Base-by-base conservation (phyloP, 2,888 invertebrate species). In the Apodemia duryi region DNA sequence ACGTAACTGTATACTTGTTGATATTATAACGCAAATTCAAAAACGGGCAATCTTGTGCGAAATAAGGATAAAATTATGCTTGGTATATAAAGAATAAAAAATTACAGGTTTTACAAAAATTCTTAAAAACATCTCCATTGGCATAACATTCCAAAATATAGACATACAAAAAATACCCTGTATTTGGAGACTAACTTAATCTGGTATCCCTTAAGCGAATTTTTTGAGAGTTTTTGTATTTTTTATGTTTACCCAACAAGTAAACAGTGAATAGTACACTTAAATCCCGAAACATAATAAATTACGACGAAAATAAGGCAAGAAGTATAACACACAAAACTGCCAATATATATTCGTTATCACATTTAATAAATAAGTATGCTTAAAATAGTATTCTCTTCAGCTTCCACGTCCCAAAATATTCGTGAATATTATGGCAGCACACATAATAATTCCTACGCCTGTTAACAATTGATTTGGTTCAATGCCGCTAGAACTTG, bases 341-440 rank as follows among this genome's bases (percentile, higher is more conserved):
- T 60, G 13, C 2, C 35, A 60, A 32, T 13, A 35, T 32, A 57
- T 29, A 57, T 57, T 54, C 28, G 29, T 54, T 57, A 57, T 57
- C 54, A 60, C 57, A 64, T 35, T 21, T 32, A 64, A 49, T 13
- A 60, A 49, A 43, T 21, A 51, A 13, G n/a, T 49, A 63, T 29
- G 11, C 49, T 61, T 61, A 35, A 49, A 49, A 35, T 57, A 60
- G 6, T 49, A 49, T 49, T 49, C 2, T n/a, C 46, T 60, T 88
- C 88, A 90, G 74, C 88, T 88, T 52, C 85, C 72, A 21, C 86
- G 80, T 0, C 91, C 89, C 0, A 90, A 70, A 1, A 91, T 71
- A 64, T 85, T 88, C 2, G 88, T 86, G 35, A 90, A 79, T 11
- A 89, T 77, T 0, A 91, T 76, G 0, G 85, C 89, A 9, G 84